These are phyloP conservation scores for Hirudinaria manillensis DNA, from an alignment of 2,888 invertebrate species.

Conservation along the genomic window DNA sequence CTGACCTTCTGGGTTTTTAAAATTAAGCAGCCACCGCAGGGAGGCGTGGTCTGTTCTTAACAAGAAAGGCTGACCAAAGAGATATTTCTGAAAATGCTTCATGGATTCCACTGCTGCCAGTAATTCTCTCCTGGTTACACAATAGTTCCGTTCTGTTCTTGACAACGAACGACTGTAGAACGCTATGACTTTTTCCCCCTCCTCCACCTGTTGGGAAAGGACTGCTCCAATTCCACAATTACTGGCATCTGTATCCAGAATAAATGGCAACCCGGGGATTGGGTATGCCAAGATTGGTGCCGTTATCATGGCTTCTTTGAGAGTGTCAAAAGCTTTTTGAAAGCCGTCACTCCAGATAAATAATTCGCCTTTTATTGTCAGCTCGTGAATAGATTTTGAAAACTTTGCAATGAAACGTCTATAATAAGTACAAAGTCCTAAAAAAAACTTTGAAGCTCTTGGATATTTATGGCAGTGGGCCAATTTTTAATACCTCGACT, in stretches of 20 bases:
- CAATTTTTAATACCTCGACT: conserved; percentile 18
- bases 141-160: too few relatives aligned
- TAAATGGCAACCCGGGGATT: conserved; percentile 31
- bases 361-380: conserved; percentile 27
- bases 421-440: conserved; percentile 27
- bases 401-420: conserved; percentile 26
- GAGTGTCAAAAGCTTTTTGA: conserved; percentile 30
- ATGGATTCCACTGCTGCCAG: too few relatives aligned
- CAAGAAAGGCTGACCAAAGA: conserved; percentile 35
- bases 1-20: too few relatives aligned
- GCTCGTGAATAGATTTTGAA: conserved; percentile 20
- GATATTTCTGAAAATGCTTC: too few relatives aligned
- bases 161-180: too few relatives aligned
- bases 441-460: conserved; percentile 28
- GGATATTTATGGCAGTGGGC: conserved; percentile 12
- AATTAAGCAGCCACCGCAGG: conserved; percentile 36
- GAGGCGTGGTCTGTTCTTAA: conserved; percentile 39
- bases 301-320: conserved; percentile 34
- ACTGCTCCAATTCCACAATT: too few relatives aligned
- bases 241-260: too few relatives aligned
- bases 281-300: conserved; percentile 35
- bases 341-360: too few relatives aligned
- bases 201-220: too few relatives aligned
- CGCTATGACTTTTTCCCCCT: too few relatives aligned
- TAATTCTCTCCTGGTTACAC: too few relatives aligned